These are phyloP conservation scores for Naso thynnoides DNA, from an alignment of 2,797 vertebrate species.

Conservation along the genomic window DNA sequence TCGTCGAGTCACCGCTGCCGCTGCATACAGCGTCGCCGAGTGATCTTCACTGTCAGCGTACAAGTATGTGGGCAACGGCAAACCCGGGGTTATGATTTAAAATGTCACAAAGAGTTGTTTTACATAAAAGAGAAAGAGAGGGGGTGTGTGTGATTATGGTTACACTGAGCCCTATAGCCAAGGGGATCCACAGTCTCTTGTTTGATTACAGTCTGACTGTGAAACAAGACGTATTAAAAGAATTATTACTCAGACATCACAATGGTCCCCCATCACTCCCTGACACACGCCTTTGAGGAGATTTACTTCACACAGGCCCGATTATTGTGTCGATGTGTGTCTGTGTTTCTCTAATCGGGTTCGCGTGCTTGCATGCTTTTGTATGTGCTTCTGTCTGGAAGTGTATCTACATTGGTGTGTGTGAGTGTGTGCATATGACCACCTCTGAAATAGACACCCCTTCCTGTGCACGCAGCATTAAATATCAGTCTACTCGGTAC, in stretches of 20 bases:
- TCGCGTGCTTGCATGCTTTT: slow-evolving; percentile 8
- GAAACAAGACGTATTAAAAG: slow-evolving; percentile 78
- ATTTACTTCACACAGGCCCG: slow-evolving; percentile 72
- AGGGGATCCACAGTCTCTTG: slow-evolving; percentile 73
- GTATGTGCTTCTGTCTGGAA: background rate
- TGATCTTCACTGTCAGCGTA: slow-evolving; percentile 49
- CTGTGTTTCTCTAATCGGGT: slow-evolving; percentile 50
- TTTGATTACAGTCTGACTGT: slow-evolving; percentile 80
- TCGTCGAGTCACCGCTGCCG: slow-evolving; percentile 31
- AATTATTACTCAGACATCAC: slow-evolving; percentile 77
- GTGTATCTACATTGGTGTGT: slow-evolving; percentile 1
- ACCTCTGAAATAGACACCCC: slow-evolving; percentile 58
- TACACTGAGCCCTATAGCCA: slow-evolving; percentile 68
- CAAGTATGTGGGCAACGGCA: slow-evolving; percentile 51
- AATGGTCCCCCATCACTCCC: slow-evolving; percentile 69
- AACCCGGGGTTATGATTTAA: slow-evolving; percentile 71
- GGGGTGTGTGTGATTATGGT: slow-evolving; percentile 60
- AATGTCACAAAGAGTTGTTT: slow-evolving; percentile 73
- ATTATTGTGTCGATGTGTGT: slow-evolving; percentile 60
- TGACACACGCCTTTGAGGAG: slow-evolving; percentile 69
- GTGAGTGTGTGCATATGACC: background rate
- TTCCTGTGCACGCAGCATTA: slow-evolving; percentile 40
- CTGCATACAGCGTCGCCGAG: slow-evolving; percentile 33
- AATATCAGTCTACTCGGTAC: slow-evolving; percentile 68
- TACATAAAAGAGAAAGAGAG: slow-evolving; percentile 57